Conservation (phyloP, 2,113 vertebrate species). For the Blennius ocellaris region DNA sequence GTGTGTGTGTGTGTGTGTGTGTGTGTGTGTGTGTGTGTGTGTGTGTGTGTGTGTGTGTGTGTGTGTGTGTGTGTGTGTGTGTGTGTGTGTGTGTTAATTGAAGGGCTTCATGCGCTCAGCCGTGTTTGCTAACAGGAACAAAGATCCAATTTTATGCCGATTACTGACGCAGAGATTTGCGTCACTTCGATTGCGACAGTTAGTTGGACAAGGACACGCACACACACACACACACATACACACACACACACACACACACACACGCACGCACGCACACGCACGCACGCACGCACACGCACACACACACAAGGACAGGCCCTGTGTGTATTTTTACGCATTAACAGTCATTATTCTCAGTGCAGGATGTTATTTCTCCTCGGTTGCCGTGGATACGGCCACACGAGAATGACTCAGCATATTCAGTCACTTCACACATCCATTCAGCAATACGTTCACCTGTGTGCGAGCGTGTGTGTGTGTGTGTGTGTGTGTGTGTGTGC, state of each 20-base stretch:
- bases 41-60: neutral
- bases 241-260: constrained; percentile 5
- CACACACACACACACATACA: constrained; percentile 18
- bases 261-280: constrained; percentile 28
- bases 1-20: neutral
- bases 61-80: constrained; percentile 3
- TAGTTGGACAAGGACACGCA: constrained; percentile 21
- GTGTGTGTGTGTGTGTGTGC: too few relatives aligned
- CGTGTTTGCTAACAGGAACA: constrained; percentile 62
- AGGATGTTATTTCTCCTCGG: constrained; percentile 23
- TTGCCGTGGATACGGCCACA: constrained; percentile 50
- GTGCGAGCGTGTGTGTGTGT: too few relatives aligned
- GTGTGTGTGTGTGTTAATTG: constrained; percentile 30
- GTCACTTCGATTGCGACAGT: constrained; percentile 63
- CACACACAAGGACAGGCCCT: neutral
- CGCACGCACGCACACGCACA: neutral
- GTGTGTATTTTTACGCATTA: constrained; percentile 31
- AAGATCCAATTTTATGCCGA: constrained; percentile 66
- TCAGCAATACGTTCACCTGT: too few relatives aligned
- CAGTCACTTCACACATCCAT: too few relatives aligned
- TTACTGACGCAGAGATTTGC: constrained; percentile 50
- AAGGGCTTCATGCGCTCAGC: constrained; percentile 34
- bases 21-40: neutral
- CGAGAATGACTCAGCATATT: neutral
- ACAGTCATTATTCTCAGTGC: constrained; percentile 31